Percentiles rank a stretch among this genome's conserved stretches.
These are phyloP conservation scores for Drosophila borborema DNA, from an alignment of 2,888 invertebrate genomes.

Conservation along the genomic window DNA sequence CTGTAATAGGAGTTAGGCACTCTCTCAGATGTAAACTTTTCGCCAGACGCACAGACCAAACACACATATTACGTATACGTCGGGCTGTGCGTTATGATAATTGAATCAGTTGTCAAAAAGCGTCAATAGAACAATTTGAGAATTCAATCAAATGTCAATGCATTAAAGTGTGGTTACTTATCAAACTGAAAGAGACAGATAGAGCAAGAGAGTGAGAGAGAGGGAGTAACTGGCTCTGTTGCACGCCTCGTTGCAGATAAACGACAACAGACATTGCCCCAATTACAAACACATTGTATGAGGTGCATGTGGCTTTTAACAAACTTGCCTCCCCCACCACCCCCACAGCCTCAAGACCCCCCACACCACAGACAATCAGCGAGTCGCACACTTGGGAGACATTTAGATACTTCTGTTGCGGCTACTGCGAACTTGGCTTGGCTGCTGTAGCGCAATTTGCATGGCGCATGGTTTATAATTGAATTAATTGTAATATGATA, in stretches of 20 bases:
- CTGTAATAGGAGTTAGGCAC: constrained; percentile 3
- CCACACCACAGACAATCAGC: neutral
- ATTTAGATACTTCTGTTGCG: constrained; percentile 37
- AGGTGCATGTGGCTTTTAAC: constrained; percentile 42
- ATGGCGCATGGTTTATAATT: constrained; percentile 63
- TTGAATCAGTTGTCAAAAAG: constrained; percentile 29
- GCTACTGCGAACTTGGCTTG: constrained; percentile 10
- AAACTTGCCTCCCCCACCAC: constrained; percentile 10
- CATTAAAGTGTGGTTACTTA: constrained; percentile 45
- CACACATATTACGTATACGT: constrained; percentile 64
- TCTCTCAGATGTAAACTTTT: constrained; percentile 1
- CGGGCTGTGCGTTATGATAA: constrained; percentile 22
- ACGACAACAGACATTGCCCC: constrained; percentile 63
- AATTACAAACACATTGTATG: constrained; percentile 54
- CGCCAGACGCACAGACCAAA: neutral
- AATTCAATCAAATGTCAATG: constrained; percentile 66
- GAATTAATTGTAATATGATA: constrained; percentile 74
- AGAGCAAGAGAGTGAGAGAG: constrained; percentile 13
- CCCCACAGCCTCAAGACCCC: neutral
- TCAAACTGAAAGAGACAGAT: constrained; percentile 33
- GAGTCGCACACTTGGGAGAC: constrained; percentile 9
- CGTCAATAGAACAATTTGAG: constrained; percentile 41
- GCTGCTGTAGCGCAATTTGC: constrained; percentile 45
- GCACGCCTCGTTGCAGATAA: constrained; percentile 43
- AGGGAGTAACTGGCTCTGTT: constrained; percentile 15